Percentiles rank a stretch among this genome's conserved stretches.
phyloP scores from a whole-genome alignment of 2,888 invertebrate species.

The Polyommatus icarus region DNA sequence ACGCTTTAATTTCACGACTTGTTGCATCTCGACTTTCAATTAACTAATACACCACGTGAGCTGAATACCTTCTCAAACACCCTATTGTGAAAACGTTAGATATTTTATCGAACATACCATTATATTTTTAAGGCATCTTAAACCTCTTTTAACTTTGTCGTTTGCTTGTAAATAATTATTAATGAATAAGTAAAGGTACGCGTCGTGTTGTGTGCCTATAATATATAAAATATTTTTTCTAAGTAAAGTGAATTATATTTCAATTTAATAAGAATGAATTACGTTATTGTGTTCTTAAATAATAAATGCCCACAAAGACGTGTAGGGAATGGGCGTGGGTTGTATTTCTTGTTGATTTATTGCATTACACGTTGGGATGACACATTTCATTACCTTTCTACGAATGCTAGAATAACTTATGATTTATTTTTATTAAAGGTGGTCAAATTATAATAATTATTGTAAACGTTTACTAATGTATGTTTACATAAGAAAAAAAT shows the following conservation, averaged over 20 bases:
- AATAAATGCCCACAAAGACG: conserved; percentile 27
- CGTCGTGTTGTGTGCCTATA: too few species aligned
- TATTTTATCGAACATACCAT: background rate
- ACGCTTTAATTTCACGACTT: conserved; percentile 50
- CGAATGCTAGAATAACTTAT: conserved; percentile 23
- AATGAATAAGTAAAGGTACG: too few species aligned
- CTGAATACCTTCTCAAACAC: conserved; percentile 46
- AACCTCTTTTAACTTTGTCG: background rate
- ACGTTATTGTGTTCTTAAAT: conserved; percentile 25
- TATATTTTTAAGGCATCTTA: background rate
- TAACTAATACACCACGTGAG: conserved; percentile 51
- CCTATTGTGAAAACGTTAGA: background rate
- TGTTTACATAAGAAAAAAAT: background rate
- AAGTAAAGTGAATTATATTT: background rate
- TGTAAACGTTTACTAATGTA: background rate
- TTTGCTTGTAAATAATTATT: too few species aligned
- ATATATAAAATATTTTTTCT: too few species aligned
- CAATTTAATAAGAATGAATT: background rate
- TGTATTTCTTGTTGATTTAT: conserved; percentile 31
- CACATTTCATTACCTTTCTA: conserved; percentile 30
- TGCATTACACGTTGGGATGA: conserved; percentile 20
- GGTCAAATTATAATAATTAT: background rate
- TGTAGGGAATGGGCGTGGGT: conserved; percentile 4
- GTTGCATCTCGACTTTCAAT: conserved; percentile 51
- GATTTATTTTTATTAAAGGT: conserved; percentile 20